Conservation (phyloP, 2,888 invertebrate species). For the Hyposoter dolosus region DNA sequence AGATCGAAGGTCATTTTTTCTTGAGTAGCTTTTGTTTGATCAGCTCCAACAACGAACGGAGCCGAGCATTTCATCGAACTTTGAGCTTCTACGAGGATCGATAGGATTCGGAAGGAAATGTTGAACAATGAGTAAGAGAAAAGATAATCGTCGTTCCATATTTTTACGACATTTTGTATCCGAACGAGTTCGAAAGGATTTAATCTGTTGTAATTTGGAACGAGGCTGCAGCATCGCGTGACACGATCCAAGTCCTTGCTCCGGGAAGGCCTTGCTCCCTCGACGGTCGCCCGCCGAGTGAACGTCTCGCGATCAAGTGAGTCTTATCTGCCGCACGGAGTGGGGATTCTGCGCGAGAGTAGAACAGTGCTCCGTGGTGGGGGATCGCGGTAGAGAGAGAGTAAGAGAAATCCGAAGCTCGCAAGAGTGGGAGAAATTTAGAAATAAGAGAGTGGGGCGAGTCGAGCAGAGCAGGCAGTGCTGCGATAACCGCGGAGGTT, state of each 20-base stretch:
- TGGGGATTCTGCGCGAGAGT: slow-evolving; percentile 51
- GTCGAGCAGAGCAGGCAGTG: slow-evolving; percentile 20
- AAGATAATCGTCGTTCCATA: neutral
- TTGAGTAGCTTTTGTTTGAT: neutral
- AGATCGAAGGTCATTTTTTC: neutral
- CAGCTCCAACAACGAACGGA: neutral
- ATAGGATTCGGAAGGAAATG: neutral
- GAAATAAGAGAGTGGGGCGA: neutral
- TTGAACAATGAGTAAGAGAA: neutral
- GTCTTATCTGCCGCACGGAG: slow-evolving; percentile 41
- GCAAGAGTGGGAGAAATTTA: slow-evolving; percentile 56
- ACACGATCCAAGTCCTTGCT: no score
- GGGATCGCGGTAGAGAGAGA: neutral
- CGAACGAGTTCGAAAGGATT: neutral
- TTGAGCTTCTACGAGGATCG: neutral
- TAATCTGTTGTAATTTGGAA: neutral
- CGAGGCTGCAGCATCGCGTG: neutral
- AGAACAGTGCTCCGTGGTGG: slow-evolving; percentile 6
- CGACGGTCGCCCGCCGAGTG: slow-evolving; percentile 32
- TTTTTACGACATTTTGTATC: neutral
- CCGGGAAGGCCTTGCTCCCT: slow-evolving; percentile 6
- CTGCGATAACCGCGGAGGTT: slow-evolving; percentile 75
- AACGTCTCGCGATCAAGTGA: slow-evolving; percentile 53
- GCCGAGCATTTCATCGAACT: neutral
- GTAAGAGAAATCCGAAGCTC: slow-evolving; percentile 44